These are phyloP conservation scores for Oxystoma pomonae DNA, from an alignment of 2,888 invertebrate genomes.

Conservation along the genomic window DNA sequence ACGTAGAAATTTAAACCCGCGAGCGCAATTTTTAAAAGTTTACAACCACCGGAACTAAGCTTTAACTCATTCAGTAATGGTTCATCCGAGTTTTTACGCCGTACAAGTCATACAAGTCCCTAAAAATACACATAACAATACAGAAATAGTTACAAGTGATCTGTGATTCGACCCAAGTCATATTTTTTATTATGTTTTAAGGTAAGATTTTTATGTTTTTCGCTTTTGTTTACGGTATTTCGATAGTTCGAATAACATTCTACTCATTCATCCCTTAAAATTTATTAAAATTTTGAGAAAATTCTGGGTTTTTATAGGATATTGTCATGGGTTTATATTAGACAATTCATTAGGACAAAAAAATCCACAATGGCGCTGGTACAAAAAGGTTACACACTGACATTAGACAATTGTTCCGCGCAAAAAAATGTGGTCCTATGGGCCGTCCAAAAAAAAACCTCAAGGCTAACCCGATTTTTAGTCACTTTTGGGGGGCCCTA, in stretches of 20 bases:
- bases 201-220: not conserved
- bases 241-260: not conserved
- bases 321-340: not conserved
- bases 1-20: not conserved
- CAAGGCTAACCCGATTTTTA: not conserved
- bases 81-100: not conserved
- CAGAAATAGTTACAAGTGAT: slow-evolving; percentile 24
- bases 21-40: not conserved
- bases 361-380: not conserved
- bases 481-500: not conserved
- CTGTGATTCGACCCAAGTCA: slow-evolving; percentile 24
- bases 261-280: not conserved
- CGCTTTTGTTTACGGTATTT: not conserved
- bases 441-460: not conserved
- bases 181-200: slow-evolving; percentile 14
- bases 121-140: slow-evolving; percentile 26
- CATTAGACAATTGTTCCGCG: not conserved
- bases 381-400: not conserved
- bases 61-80: not conserved
- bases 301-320: too few relatives aligned
- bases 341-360: not conserved
- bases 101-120: not conserved
- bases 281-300: too few relatives aligned
- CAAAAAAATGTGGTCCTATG: not conserved
- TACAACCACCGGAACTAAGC: not conserved